Base-by-base conservation (phyloP, 1,140 invertebrate genomes). In the Mercenaria mercenaria region DNA sequence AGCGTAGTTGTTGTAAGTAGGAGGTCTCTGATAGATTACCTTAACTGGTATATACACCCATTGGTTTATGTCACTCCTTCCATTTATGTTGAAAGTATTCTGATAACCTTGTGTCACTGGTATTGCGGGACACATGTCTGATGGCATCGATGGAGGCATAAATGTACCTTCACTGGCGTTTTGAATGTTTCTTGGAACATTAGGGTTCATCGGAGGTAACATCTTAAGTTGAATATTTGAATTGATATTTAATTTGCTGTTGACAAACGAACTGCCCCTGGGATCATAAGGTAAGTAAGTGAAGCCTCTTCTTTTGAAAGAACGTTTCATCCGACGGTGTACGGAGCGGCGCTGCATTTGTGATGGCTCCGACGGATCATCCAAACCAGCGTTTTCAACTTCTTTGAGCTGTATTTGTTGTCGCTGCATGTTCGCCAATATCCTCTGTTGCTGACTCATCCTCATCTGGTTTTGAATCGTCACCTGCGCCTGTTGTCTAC, bases 21-120 rank as follows among this genome's bases (percentile, higher is more conserved):
- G 91, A 10, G 94, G 92, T 61, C 94, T 56, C 69, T 91, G 87
- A 50, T 86, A 90, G 18, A 93, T 92, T 26, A 95, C 91, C 80
- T 93, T 91, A 0, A 95, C 93, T 1, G 94, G 94, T 18, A 95
- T 80, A 80, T 94, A 93, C 13, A 92, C 92, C 94, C 94, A 95
- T 52, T 92, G 80, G 52, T 91, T 90, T 0, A 90, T 93, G 83
- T 95, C 93, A 86, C 92, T 93, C 56, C 74, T 72, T 18, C 92
- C 92, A 69, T 95, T 91, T 26, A 92, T 83, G 84, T 93, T 94
- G 80, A 92, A 95, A 37, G 77, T 92, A 61, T 95, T 95, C 88
- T 95, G 94, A 77, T 89, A 83, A 37, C 91, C 89, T 77, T 90
- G 29, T 52, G 90, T 32, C 59, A 59, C 52, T n/a, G 82, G 86